Base-by-base conservation (phyloP, 1,140 invertebrate genomes). In the Drosophila sucinea region DNA sequence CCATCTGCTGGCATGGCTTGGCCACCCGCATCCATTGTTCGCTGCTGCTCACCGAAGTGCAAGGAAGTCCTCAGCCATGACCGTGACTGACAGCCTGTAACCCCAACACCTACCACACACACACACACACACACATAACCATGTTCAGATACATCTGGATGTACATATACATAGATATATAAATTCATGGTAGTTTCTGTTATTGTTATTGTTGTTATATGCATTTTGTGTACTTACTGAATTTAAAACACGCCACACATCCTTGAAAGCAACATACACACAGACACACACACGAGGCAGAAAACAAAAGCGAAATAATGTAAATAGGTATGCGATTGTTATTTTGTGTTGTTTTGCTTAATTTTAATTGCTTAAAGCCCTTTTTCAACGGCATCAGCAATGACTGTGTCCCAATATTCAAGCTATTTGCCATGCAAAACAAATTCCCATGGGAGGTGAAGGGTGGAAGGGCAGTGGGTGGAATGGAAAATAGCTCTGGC, bases 291-390 rank as follows among this genome's bases (percentile, higher is more conserved):
- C 2, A 5, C n/a, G 17, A 3, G 40, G 4, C 10, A 2, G 17
- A 23, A 47, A 41, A 29, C 65, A 38, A 30, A 66, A 68, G 54
- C 35, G 63, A 72, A 65, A 55, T 55, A 44, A 51, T 70, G 17
- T 17, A 17, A 17, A 60, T 61, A 38, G 55, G 66, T 63, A 29
- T 44, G 35, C 30, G 66, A 60, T 75, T 61, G 44, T 47, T 65
- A 68, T 76, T 67, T 67, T 75, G 60, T 67, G 61, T 75, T 47
- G 66, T 73, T 10, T 75, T 54, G 62, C 32, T 67, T 76, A 82
- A 86, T 87, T 73, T 82, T 87, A 86, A 86, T 86, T 87, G 82
- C 79, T 87, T 79, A 77, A 71, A 75, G 70, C 61, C 44, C 67
- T 58, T 67, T 32, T 40, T 23, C 17, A 35, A 3, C 3, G 68